phyloP scores from a whole-genome alignment of 1,140 invertebrate genomes.

The Aphidius ervi region DNA sequence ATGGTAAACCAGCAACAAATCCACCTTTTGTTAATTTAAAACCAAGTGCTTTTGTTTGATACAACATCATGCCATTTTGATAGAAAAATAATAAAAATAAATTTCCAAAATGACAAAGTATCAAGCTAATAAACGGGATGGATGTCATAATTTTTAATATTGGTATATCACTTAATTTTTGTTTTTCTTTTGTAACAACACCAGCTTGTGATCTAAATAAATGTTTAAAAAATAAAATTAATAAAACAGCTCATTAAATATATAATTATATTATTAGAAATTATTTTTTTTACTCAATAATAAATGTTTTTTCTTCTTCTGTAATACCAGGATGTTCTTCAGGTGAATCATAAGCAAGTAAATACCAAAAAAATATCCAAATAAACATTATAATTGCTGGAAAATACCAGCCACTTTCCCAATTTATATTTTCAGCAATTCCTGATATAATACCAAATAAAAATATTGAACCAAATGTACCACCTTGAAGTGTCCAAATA shows the following conservation, averaged over 20 bases:
- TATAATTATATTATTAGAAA: no score
- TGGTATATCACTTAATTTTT: slow-evolving; percentile 31
- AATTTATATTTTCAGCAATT: slow-evolving; percentile 61
- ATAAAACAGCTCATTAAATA: not conserved
- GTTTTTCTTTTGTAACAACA: slow-evolving; percentile 26
- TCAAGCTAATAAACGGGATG: slow-evolving; percentile 63
- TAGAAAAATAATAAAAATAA: slow-evolving; percentile 73
- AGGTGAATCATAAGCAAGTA: slow-evolving; percentile 65
- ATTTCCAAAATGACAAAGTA: slow-evolving; percentile 66
- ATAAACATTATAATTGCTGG: slow-evolving; percentile 59
- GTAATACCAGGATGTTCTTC: slow-evolving; percentile 68
- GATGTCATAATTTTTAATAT: slow-evolving; percentile 56
- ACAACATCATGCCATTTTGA: slow-evolving; percentile 78
- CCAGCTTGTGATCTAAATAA: slow-evolving; percentile 33
- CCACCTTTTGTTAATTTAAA: slow-evolving; percentile 72
- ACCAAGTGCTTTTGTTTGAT: slow-evolving; percentile 60
- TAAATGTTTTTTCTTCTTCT: slow-evolving; percentile 69
- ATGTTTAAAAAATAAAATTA: not conserved
- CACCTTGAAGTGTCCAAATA: slow-evolving; percentile 65
- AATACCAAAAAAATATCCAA: slow-evolving; percentile 61
- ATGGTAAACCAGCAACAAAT: slow-evolving; percentile 60
- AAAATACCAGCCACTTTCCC: slow-evolving; percentile 70
- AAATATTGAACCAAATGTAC: slow-evolving; percentile 70
- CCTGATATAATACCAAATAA: slow-evolving; percentile 66
- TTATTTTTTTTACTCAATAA: slow-evolving; percentile 50